Base-by-base conservation (phyloP, 2,888 invertebrate genomes). In the Noctua janthe region DNA sequence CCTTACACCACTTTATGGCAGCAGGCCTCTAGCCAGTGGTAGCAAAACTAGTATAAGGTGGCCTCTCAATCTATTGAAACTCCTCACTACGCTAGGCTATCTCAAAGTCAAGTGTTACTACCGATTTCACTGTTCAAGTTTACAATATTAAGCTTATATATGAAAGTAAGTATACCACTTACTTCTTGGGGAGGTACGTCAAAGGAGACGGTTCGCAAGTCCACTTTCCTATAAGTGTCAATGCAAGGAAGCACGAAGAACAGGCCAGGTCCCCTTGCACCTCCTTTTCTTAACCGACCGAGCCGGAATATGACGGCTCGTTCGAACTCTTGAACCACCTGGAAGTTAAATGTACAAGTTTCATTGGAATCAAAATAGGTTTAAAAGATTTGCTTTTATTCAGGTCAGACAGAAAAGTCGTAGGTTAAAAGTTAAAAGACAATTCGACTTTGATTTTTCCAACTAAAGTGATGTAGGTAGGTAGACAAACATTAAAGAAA, bases 141-240 rank as follows among this genome's bases (percentile, higher is more conserved):
- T 15, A 29, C 62, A 15, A 62, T 20, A 62, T 43, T 29, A 39
- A 43, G 43, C 4, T 64, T 76, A 20, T 5, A n/a, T n/a, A n/a
- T n/a, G n/a, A n/a, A n/a, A n/a, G n/a, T n/a, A n/a, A n/a, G n/a
- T n/a, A n/a, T n/a, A n/a, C n/a, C n/a, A n/a, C 91, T 91, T 94
- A 99, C 99, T 97, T 99, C 99, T 97, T 99, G 99, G 0, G 99
- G 99, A 70, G 99, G 99, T 0, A 99, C 99, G 96, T 99, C 99
- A 93, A 99, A 99, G 0, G 99, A 99, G 0, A 99, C 98, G 0
- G 99, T 99, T 85, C 99, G 97, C 80, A 99, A 97, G 95, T 99
- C 99, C 67, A 99, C 99, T 95, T 98, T 99, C 80, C 98, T 98
- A 94, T 99, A 99, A 71, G 98, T 98, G 93, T 99, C 99, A 78